Conservation (phyloP, 2,888 invertebrate species). For the Stenurella melanura region DNA sequence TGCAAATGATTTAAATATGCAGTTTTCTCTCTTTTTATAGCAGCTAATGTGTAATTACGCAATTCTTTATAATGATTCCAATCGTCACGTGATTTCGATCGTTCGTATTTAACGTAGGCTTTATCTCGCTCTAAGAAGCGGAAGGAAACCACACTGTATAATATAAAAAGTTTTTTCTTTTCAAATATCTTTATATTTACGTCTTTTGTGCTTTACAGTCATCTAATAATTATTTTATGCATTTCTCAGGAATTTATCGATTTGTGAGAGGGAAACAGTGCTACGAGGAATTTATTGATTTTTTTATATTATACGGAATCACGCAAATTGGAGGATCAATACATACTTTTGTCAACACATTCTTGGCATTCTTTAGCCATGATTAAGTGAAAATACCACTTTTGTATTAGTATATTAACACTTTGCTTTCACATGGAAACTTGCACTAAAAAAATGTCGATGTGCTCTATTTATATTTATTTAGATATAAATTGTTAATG, state of each 20-base stretch:
- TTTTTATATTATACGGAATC: conserved; percentile 59
- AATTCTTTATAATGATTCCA: no score
- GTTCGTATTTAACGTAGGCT: no score
- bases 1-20: no score
- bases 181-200: no score
- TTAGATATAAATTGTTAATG: not conserved
- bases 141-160: no score
- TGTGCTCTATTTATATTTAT: not conserved
- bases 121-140: no score
- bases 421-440: not conserved
- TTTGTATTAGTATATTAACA: conserved; percentile 6
- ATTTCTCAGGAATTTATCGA: conserved; percentile 63
- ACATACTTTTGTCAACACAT: conserved; percentile 57
- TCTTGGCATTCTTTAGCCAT: conserved; percentile 52
- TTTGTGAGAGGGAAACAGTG: conserved; percentile 54
- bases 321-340: conserved; percentile 61
- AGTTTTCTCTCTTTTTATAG: no score
- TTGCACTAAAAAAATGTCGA: not conserved
- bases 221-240: conserved; percentile 47
- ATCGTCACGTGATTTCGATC: no score
- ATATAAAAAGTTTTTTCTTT: no score
- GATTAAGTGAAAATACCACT: conserved; percentile 35
- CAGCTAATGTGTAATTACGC: no score
- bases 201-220: not conserved
- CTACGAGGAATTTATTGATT: conserved; percentile 64